Base-by-base conservation (phyloP, 2,113 vertebrate genomes). In the Nerophis lumbriciformis region DNA sequence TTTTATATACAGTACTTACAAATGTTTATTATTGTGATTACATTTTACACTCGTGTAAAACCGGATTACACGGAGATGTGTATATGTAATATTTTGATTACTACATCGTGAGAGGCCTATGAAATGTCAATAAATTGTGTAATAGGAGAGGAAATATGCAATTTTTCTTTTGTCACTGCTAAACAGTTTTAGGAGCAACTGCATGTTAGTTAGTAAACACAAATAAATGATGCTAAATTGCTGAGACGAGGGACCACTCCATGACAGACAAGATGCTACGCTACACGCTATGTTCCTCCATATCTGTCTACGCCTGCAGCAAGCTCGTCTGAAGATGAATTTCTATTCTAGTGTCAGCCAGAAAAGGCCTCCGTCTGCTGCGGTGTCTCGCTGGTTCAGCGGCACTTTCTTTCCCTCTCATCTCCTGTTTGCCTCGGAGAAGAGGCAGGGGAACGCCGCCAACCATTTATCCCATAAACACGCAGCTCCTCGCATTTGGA, bases 401-500 rank as follows among this genome's bases (percentile, higher is more conserved):
- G 59, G 71, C 76, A 73, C 75, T 71, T 73, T 68, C 72, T 75
- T 68, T 62, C 70, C 69, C 77, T 87, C 79, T 85, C 82, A 86
- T 87, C 85, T 84, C 47, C 53, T 54, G 70, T 79, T 82, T 83
- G 82, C 83, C 83, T 88, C 55, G 47, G 72, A 82, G 83, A 81
- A 73, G 63, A 77, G 78, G 81, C 80, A 65, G 78, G 81, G 81
- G 81, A 86, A 81, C 75, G 80, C 85, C 82, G 83, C 72, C 57
- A 66, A 80, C 71, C 75, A 83, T 85, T 88, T 87, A 87, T 84
- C 82, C 80, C 63, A 78, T 83, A 86, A 87, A 83, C 77, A 83
- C 77, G 72, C 82, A 71, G 68, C 63, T 72, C 63, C 78, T 63
- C 72, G 65, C 75, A 72, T 79, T 83, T 79, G 65, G 66, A 76